Evolutionary conservation across 2,113 vertebrate genomes (phyloP), one percentile per base, ranked within the genome.

Genomic region (Cariama cristata): DNA sequence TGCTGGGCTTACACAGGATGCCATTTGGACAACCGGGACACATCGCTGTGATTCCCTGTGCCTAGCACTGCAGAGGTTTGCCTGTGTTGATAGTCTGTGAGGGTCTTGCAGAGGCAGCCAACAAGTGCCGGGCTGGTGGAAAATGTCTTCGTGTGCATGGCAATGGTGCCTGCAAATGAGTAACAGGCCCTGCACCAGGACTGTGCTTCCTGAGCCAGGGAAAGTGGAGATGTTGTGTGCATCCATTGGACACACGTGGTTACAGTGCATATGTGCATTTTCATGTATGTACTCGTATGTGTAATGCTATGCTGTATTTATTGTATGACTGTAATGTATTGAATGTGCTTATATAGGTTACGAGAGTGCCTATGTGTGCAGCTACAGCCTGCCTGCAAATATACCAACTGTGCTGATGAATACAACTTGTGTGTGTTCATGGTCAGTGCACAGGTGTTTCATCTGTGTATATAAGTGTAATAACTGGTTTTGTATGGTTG

Each of bases 11-110:
- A 24, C 7, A 32, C 2, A 33, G 28, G 18, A 18, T 71, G 33
- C 4, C 32, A 22, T 32, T 59, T 2, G 2, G 60, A 53, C 26
- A 86, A 80, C 8, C 0, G 0, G 15, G 55, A 12, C 12, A 12
- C 0, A 0, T 22, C 6, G 1, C 18, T 67, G 22, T 22, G 19
- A 11, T 8, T 66, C 12, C 27, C 30, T n/a, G 0, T 19, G 8
- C 35, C 42, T 19, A 6, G 20, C 13, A 27, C 26, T 77, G 60
- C 15, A 15, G 33, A 50, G 28, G 12, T 59, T 58, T 45, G 3
- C 6, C 11, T 59, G 15, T 14, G 12, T 32, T 1, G 1, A 6
- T 13, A 4, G 7, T 0, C 4, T n/a, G 13, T 27, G 4, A 67
- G 20, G 4, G 30, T 74, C 44, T 92, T 66, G 42, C 42, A 86